Evolutionary conservation across 2,797 vertebrate genomes (phyloP).

Genomic region (Pteropus rufus): DNA sequence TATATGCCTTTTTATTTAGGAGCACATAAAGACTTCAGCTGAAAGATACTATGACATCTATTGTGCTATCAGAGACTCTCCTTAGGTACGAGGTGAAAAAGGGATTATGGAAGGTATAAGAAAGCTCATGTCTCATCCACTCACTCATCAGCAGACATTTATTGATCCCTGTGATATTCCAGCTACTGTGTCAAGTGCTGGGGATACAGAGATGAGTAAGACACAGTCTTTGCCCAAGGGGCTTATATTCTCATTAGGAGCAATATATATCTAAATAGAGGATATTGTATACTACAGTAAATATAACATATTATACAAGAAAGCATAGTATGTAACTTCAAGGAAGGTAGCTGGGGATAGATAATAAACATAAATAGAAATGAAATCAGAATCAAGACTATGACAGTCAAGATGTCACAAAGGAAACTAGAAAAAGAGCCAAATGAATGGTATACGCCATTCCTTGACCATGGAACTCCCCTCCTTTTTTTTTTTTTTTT

Average conservation of each 20-base stretch:
- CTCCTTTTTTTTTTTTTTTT: too few relatives aligned
- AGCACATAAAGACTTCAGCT: neutral
- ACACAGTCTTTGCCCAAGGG: neutral
- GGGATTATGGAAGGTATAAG: neutral
- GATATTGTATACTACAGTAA: neutral
- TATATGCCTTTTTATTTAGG: neutral
- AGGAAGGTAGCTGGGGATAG: neutral
- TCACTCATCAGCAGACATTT: neutral
- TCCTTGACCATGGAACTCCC: neutral
- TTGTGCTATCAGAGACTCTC: neutral
- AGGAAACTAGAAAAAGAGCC: neutral
- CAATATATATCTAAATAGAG: neutral
- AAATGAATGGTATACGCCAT: neutral
- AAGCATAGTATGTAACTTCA: neutral
- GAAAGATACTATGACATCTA: neutral
- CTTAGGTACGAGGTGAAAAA: fast-evolving
- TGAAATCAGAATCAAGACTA: neutral
- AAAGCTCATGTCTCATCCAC: neutral
- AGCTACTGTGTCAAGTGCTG: neutral
- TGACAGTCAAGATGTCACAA: neutral
- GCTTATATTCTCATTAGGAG: neutral
- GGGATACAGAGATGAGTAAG: neutral
- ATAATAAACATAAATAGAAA: neutral
- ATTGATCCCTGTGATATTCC: neutral
- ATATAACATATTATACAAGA: neutral